phyloP scores from a whole-genome alignment of 2,888 invertebrate species.

The Drosophila borborema region DNA sequence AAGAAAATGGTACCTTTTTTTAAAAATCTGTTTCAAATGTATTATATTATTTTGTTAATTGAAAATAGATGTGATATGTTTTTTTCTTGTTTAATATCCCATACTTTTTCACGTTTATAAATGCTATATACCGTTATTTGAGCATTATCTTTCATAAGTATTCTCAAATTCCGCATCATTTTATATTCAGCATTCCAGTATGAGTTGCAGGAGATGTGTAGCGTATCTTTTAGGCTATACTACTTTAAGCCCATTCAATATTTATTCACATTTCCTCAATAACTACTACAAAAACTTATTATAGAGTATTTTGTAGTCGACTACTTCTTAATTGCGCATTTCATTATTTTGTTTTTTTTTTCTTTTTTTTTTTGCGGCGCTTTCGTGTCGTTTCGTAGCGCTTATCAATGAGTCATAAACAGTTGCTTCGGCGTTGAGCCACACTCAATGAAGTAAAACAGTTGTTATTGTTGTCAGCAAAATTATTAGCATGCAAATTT shows the following conservation, averaged over 20 bases:
- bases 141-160: too few species aligned
- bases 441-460: background rate
- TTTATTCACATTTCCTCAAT: background rate
- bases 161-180: too few species aligned
- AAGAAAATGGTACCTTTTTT: too few species aligned
- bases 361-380: constrained; percentile 20
- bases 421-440: constrained; percentile 8
- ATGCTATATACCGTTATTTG: too few species aligned
- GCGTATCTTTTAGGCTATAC: background rate
- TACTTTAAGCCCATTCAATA: background rate
- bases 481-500: background rate
- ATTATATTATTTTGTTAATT: too few species aligned
- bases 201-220: background rate
- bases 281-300: background rate
- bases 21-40: too few species aligned
- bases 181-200: too few species aligned
- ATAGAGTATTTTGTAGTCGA: constrained; percentile 25
- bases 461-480: background rate
- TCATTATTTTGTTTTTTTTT: too few species aligned
- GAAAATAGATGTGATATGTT: too few species aligned
- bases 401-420: constrained; percentile 55
- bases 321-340: too few species aligned
- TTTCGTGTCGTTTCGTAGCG: constrained; percentile 22
- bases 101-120: too few species aligned
- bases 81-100: too few species aligned